Percentiles rank a stretch among this genome's conserved stretches.
phyloP scores from a whole-genome alignment of 2,797 vertebrate genomes.

The Adrianichthys oophorus region DNA sequence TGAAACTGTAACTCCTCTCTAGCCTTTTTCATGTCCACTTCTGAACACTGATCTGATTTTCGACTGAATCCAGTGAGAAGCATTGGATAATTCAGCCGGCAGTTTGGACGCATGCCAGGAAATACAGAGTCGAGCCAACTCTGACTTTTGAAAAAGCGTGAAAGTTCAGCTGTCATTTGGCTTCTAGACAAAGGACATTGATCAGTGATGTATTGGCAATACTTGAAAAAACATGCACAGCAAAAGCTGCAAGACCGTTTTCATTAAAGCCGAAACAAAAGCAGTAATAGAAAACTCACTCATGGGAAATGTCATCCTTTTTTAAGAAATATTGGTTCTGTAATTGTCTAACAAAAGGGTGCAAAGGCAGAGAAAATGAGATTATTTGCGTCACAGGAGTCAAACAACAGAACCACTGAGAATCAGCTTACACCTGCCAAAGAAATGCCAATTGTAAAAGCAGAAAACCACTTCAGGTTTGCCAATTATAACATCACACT shows the following conservation, averaged over 20 bases:
- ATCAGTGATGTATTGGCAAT: neutral
- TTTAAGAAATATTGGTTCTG: neutral
- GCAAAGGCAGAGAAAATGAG: conserved; percentile 2
- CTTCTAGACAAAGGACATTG: neutral
- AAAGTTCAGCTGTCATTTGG: conserved; percentile 5
- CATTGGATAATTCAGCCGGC: neutral
- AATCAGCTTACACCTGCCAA: conserved; percentile 19
- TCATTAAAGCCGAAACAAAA: neutral
- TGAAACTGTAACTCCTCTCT: neutral
- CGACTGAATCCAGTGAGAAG: neutral
- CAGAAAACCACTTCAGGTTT: conserved; percentile 5
- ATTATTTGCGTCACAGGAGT: conserved; percentile 14
- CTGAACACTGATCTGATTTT: neutral
- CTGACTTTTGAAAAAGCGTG: conserved; percentile 1
- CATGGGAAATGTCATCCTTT: neutral
- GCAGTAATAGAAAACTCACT: neutral
- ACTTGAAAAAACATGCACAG: neutral
- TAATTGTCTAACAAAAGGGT: conserved; percentile 5
- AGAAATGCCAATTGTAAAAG: conserved; percentile 26
- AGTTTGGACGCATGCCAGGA: neutral
- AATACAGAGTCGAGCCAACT: neutral
- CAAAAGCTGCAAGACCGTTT: neutral
- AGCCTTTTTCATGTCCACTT: neutral
- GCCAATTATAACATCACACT: neutral
- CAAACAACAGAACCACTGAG: conserved; percentile 27